Percentiles rank a stretch among this genome's conserved stretches.
phyloP scores from a whole-genome alignment of 2,113 vertebrate species.

The Gopherus flavomarginatus region DNA sequence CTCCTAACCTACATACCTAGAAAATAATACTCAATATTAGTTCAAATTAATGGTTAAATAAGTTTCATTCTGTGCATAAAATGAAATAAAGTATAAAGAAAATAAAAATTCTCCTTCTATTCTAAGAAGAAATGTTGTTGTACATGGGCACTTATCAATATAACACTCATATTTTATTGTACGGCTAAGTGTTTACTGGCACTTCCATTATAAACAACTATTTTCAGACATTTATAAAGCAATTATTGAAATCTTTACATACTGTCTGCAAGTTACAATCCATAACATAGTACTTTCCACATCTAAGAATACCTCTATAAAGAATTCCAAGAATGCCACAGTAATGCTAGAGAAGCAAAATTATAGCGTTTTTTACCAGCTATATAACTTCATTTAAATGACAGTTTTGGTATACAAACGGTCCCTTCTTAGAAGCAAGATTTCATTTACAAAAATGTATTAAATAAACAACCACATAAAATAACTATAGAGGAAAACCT shows the following conservation, averaged over 20 bases:
- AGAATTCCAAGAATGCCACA: background rate
- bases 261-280: background rate
- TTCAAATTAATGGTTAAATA: background rate
- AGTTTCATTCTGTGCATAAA: background rate
- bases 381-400: background rate
- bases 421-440: background rate
- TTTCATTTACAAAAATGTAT: background rate
- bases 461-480: background rate
- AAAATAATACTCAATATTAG: background rate
- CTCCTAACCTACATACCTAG: constrained; percentile 93
- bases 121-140: background rate
- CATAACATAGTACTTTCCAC: background rate
- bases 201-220: background rate
- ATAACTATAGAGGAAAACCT: background rate
- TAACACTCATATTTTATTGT: background rate
- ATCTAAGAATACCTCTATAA: background rate
- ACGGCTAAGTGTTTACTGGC: background rate
- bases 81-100: background rate
- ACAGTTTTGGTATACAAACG: background rate
- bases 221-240: background rate
- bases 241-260: background rate
- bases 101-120: background rate
- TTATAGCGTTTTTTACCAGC: background rate
- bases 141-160: background rate
- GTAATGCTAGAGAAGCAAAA: background rate